These are phyloP conservation scores for Rhinoptilus africanus DNA, from an alignment of 2,113 vertebrate genomes.

Conservation along the genomic window DNA sequence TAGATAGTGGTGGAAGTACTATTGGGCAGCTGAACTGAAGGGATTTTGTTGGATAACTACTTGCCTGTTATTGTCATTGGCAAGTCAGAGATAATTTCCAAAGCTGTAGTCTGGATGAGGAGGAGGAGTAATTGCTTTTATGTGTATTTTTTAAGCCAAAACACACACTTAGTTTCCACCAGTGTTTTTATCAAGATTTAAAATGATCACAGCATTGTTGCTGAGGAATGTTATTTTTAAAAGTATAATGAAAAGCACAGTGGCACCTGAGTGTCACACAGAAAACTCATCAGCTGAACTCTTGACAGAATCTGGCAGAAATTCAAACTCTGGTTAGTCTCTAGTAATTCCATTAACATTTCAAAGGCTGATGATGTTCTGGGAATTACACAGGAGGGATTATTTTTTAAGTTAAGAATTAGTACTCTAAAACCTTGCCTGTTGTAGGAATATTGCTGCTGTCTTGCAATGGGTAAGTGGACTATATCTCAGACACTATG, in stretches of 20 bases:
- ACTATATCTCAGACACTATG: not conserved
- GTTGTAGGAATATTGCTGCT: not conserved
- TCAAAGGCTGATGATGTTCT: slow-evolving; percentile 21
- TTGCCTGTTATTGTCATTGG: not conserved
- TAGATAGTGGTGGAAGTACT: not conserved
- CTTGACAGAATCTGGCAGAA: slow-evolving; percentile 19
- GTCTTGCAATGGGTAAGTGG: not conserved
- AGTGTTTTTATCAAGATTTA: not conserved
- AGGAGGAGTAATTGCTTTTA: slow-evolving; percentile 13
- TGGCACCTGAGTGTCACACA: not conserved
- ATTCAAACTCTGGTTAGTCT: slow-evolving; percentile 19
- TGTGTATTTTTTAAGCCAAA: slow-evolving; percentile 20
- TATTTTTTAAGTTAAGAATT: slow-evolving; percentile 38
- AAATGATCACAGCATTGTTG: not conserved
- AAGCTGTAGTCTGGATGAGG: not conserved
- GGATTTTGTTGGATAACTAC: not conserved
- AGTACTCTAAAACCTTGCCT: not conserved
- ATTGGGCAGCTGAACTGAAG: not conserved
- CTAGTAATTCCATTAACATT: slow-evolving; percentile 47
- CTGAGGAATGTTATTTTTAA: not conserved
- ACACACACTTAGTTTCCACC: not conserved
- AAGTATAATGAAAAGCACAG: not conserved
- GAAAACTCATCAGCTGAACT: slow-evolving; percentile 20
- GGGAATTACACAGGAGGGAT: slow-evolving; percentile 8
- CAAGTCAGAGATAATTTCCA: slow-evolving; percentile 8